Base-by-base conservation (phyloP, 2,888 invertebrate genomes). In the Drosophila koepferae region DNA sequence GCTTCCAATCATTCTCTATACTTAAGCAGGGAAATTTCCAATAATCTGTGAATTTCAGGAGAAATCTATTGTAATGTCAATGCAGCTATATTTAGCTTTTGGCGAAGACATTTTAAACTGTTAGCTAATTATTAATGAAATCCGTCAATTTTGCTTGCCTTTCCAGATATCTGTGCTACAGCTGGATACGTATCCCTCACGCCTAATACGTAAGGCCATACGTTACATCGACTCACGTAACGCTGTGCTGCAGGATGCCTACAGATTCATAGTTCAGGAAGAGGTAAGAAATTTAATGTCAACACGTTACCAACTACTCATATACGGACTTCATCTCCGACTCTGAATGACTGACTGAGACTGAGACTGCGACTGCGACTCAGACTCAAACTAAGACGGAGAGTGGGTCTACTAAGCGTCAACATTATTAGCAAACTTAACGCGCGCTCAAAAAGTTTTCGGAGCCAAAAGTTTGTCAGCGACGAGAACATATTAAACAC, bases 161-260 rank as follows among this genome's bases (percentile, higher is more conserved):
- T 86, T 82, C 44, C 81, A 93, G 93, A 78, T 93, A 59, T 84
- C 85, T 56, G 82, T 91, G 74, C 80, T 85, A 56, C 91, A 91
- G 63, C 81, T 93, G 63, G 92, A 91, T 63, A 80, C 88, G 23
- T 93, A 91, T 87, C 93, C 93, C n/a, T 93, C 93, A 3, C 82
- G 89, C 34, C 86, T 91, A 63, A 92, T 93, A 81, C 91, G 91
- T 69, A 90, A 89, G 86, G 89, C 92, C 69, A 82, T 93, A 55
- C 88, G 85, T 18, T 82, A 83, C 80, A 90, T 93, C 75, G 82
- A 91, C 83, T 65, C 77, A 12, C 90, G 81, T 23, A 81, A 84
- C 58, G 55, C 86, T 8, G 82, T 90, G 63, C 82, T 93, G 4
- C 77, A 75, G 63, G 90, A 91, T 58, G 92, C 92, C 68, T 90